Conservation (phyloP, 2,888 invertebrate genomes). For the Tachina grossa region DNA sequence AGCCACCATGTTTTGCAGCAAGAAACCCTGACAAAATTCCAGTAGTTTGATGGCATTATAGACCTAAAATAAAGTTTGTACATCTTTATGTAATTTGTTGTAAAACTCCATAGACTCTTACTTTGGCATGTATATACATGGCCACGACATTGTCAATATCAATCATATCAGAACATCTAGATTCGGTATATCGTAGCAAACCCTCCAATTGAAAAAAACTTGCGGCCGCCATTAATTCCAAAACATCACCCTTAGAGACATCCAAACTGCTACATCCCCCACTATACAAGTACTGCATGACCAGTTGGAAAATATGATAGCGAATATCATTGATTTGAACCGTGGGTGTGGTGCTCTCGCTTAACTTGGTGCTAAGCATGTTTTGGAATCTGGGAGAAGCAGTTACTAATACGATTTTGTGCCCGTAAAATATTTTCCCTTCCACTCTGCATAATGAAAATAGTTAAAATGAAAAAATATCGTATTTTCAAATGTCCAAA, state of each 20-base stretch:
- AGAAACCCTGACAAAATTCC: slow-evolving; percentile 95
- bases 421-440: slow-evolving; percentile 95
- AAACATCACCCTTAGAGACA: slow-evolving; percentile 90
- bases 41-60: slow-evolving; percentile 93
- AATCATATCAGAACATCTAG: slow-evolving; percentile 91
- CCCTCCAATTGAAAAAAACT: slow-evolving; percentile 95
- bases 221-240: slow-evolving; percentile 95
- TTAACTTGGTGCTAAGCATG: slow-evolving; percentile 90
- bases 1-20: slow-evolving; percentile 97
- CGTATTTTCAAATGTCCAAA: neutral
- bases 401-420: slow-evolving; percentile 96
- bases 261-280: slow-evolving; percentile 92
- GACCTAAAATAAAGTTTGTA: slow-evolving; percentile 85
- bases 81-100: neutral
- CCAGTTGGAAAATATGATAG: slow-evolving; percentile 95
- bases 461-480: neutral
- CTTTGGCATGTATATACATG: slow-evolving; percentile 96
- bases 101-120: slow-evolving; percentile 77
- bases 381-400: slow-evolving; percentile 93
- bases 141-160: slow-evolving; percentile 95
- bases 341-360: slow-evolving; percentile 90
- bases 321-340: slow-evolving; percentile 96
- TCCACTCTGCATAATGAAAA: slow-evolving; percentile 87
- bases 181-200: slow-evolving; percentile 92
- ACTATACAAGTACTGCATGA: slow-evolving; percentile 95